These are phyloP conservation scores for Catocala nupta DNA, from an alignment of 2,888 invertebrate genomes.

Conservation along the genomic window DNA sequence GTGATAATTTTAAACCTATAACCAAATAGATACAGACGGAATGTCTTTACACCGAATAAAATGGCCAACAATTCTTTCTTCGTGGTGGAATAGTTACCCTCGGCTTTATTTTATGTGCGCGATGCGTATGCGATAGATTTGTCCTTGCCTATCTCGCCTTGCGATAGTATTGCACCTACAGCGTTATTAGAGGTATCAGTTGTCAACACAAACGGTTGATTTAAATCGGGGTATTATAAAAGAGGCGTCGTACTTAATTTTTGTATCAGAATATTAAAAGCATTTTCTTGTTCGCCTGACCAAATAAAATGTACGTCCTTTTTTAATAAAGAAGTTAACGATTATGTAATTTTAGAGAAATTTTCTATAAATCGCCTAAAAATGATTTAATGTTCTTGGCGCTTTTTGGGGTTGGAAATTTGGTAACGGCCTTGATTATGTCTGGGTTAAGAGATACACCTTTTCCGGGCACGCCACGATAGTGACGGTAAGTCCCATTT, in stretches of 20 bases:
- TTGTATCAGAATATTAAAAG: slow-evolving; percentile 4
- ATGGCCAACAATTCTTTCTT: slow-evolving; percentile 19
- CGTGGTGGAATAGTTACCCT: slow-evolving; percentile 15
- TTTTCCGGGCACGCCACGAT: too few species aligned
- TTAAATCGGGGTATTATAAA: slow-evolving; percentile 10
- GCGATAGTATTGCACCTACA: not conserved
- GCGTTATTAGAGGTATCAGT: slow-evolving; percentile 13
- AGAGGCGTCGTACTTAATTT: slow-evolving; percentile 8
- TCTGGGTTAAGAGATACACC: too few species aligned
- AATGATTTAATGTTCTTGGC: too few species aligned
- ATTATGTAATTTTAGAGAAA: not conserved
- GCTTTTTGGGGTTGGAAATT: too few species aligned
- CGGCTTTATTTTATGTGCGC: slow-evolving; percentile 19
- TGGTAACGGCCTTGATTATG: too few species aligned
- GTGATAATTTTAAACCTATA: slow-evolving; percentile 8
- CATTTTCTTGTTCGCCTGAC: slow-evolving; percentile 7
- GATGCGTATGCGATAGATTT: slow-evolving; percentile 15
- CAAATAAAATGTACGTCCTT: slow-evolving; percentile 9
- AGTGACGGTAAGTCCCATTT: too few species aligned
- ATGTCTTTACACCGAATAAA: slow-evolving; percentile 14
- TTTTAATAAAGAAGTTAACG: slow-evolving; percentile 3
- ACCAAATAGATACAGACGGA: slow-evolving; percentile 3
- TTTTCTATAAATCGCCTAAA: too few species aligned
- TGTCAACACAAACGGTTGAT: slow-evolving; percentile 2
- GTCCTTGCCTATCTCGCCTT: slow-evolving; percentile 12